phyloP scores from a whole-genome alignment of 1,140 invertebrate genomes.

The Ladona fulva region DNA sequence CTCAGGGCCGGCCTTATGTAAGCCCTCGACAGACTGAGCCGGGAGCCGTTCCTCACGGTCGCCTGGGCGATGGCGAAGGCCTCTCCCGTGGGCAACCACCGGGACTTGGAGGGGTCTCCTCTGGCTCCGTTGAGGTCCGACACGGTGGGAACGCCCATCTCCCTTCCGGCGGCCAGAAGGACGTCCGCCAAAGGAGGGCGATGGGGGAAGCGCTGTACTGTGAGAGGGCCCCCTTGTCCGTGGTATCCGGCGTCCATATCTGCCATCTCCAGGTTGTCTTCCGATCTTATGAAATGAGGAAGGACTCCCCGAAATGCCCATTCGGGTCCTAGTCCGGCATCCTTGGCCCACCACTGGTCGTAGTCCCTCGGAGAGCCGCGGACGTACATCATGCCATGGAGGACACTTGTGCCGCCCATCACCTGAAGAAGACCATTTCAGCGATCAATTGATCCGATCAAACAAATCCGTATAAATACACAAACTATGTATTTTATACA shows the following conservation, averaged over 20 bases:
- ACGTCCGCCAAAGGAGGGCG: conserved; percentile 41
- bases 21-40: conserved; percentile 51
- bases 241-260: conserved; percentile 30
- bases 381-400: conserved; percentile 55
- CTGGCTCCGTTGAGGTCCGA: conserved; percentile 48
- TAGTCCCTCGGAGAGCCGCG: conserved; percentile 50
- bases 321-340: conserved; percentile 40
- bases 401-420: conserved; percentile 44
- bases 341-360: conserved; percentile 44
- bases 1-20: conserved; percentile 39
- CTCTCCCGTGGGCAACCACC: background rate
- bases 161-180: conserved; percentile 48
- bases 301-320: conserved; percentile 36
- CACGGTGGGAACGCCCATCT: conserved; percentile 41
- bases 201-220: conserved; percentile 41
- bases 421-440: conserved; percentile 24
- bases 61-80: conserved; percentile 34
- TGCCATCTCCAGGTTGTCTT: conserved; percentile 14
- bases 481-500: too few relatives aligned
- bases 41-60: conserved; percentile 51
- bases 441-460: too few relatives aligned
- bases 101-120: background rate
- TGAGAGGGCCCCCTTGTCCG: conserved; percentile 34
- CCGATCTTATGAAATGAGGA: conserved; percentile 20
- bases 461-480: too few relatives aligned